These are phyloP conservation scores for Rutpela maculata DNA, from an alignment of 2,888 invertebrate species.

Conservation along the genomic window DNA sequence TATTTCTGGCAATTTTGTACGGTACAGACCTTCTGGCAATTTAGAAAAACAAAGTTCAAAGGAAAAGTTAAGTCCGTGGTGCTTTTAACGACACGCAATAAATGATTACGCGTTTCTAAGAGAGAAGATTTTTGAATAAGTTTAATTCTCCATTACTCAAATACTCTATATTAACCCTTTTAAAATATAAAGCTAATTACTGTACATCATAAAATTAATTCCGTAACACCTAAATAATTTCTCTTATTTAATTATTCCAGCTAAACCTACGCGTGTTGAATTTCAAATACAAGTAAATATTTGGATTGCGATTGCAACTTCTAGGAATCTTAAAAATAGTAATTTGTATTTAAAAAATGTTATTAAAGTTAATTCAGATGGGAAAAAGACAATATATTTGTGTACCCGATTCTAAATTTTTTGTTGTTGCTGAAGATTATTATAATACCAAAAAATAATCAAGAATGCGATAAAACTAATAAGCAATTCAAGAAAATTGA, in stretches of 20 bases:
- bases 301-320: too few species aligned
- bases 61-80: background rate
- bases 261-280: too few species aligned
- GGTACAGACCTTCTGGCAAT: background rate
- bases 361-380: too few species aligned
- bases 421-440: too few species aligned
- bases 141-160: background rate
- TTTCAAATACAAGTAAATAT: too few species aligned
- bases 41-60: conserved; percentile 2
- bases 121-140: background rate
- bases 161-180: background rate
- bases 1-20: conserved; percentile 1
- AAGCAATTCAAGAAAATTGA: too few species aligned
- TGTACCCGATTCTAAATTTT: too few species aligned
- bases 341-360: too few species aligned
- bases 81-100: background rate
- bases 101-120: background rate
- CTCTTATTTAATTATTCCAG: background rate
- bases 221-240: background rate
- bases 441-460: too few species aligned
- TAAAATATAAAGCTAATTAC: background rate
- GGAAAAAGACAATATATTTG: too few species aligned
- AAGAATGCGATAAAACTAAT: too few species aligned
- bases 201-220: background rate
- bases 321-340: too few species aligned